phyloP scores from a whole-genome alignment of 2,888 invertebrate species.

The Stenichneumon culpator region DNA sequence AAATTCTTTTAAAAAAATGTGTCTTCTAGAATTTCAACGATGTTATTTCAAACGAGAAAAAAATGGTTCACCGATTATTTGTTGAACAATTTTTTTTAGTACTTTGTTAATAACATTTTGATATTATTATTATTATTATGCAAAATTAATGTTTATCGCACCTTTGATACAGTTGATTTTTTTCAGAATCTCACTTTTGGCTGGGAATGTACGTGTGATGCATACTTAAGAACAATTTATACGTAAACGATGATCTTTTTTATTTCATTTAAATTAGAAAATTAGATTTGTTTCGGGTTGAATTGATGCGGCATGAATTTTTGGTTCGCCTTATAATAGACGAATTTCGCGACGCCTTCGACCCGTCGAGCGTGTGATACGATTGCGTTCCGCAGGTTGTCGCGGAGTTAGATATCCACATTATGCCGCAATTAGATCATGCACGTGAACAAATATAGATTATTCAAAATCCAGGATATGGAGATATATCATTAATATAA shows the following conservation, averaged over 20 bases:
- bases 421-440: neutral
- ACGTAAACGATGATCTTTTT: neutral
- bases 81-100: no score
- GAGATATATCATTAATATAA: constrained; percentile 14
- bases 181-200: no score
- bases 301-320: neutral
- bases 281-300: neutral
- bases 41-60: no score
- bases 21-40: no score
- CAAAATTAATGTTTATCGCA: no score
- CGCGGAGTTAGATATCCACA: neutral
- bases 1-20: no score
- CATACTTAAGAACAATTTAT: neutral
- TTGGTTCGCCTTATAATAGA: neutral
- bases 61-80: no score
- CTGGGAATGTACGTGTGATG: no score
- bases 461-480: neutral
- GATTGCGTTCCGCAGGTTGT: neutral
- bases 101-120: no score
- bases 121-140: no score
- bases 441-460: constrained; percentile 7
- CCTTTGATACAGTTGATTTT: no score
- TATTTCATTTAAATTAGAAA: neutral
- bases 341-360: neutral
- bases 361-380: neutral